Evolutionary conservation across 2,113 vertebrate genomes (phyloP).

Genomic region (Chitala chitala): DNA sequence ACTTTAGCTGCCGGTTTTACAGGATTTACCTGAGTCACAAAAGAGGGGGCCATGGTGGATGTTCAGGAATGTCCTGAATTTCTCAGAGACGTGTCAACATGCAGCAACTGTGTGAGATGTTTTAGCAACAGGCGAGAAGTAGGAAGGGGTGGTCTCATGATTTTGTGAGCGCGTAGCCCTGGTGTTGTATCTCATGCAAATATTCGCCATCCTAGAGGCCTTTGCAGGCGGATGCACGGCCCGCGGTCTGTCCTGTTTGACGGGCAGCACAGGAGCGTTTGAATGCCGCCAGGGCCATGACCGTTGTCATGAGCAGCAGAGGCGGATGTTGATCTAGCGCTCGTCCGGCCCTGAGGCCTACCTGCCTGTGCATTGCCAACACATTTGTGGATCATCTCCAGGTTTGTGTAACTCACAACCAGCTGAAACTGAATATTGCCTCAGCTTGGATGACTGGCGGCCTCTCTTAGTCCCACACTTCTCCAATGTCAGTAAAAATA

Average conservation of each 20-base stretch:
- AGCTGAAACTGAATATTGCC: background rate
- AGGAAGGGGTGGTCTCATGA: no score
- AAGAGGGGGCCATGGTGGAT: no score
- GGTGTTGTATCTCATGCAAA: background rate
- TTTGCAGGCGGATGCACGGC: background rate
- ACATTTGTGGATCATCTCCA: background rate
- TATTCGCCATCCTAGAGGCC: no score
- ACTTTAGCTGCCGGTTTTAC: slow-evolving; percentile 18
- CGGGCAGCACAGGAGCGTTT: background rate
- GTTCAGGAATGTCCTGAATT: background rate
- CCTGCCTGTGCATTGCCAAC: slow-evolving; percentile 7
- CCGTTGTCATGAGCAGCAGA: slow-evolving; percentile 15
- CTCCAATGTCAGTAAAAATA: background rate
- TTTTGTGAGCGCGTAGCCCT: no score
- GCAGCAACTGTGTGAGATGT: background rate
- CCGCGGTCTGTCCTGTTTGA: background rate
- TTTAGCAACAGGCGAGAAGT: no score
- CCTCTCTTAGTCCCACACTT: background rate
- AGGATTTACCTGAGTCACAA: slow-evolving; percentile 26
- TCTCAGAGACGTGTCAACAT: no score
- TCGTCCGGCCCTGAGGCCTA: background rate
- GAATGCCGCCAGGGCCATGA: background rate
- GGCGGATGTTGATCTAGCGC: slow-evolving; percentile 8
- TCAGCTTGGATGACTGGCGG: background rate
- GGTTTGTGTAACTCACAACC: background rate